These are phyloP conservation scores for Acanthoscelides obtectus DNA, from an alignment of 2,888 invertebrate species.

Conservation along the genomic window DNA sequence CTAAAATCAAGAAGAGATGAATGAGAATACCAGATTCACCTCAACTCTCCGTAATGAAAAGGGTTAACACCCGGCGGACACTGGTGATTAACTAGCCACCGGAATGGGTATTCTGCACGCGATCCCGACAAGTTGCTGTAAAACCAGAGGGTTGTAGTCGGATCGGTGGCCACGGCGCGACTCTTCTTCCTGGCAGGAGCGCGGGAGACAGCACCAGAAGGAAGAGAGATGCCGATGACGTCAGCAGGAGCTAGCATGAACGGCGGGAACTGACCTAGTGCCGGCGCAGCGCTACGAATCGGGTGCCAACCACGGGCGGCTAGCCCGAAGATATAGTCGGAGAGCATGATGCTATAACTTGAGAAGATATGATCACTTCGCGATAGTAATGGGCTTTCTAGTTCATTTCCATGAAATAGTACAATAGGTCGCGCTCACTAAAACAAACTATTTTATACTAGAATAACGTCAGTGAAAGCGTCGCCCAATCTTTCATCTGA, in stretches of 20 bases:
- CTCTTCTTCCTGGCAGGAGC: neutral
- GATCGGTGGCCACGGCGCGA: neutral
- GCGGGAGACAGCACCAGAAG: neutral
- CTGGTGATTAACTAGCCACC: neutral
- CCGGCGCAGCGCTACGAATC: neutral
- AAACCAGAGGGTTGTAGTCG: neutral
- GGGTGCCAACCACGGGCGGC: neutral
- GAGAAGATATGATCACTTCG: no score
- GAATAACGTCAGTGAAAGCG: no score
- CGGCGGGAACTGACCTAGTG: neutral
- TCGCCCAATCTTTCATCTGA: no score
- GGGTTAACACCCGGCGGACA: neutral
- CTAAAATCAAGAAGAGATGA: no score
- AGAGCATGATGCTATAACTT: no score
- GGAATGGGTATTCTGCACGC: neutral
- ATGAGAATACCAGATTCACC: no score
- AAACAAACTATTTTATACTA: no score
- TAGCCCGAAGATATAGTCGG: no score
- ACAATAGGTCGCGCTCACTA: no score
- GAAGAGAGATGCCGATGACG: neutral
- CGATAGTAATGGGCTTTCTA: no score
- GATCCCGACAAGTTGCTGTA: neutral
- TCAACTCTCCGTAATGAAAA: neutral
- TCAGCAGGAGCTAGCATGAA: neutral
- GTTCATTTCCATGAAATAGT: no score